phyloP scores from a whole-genome alignment of 2,888 invertebrate species.

The Dryomyza anilis region DNA sequence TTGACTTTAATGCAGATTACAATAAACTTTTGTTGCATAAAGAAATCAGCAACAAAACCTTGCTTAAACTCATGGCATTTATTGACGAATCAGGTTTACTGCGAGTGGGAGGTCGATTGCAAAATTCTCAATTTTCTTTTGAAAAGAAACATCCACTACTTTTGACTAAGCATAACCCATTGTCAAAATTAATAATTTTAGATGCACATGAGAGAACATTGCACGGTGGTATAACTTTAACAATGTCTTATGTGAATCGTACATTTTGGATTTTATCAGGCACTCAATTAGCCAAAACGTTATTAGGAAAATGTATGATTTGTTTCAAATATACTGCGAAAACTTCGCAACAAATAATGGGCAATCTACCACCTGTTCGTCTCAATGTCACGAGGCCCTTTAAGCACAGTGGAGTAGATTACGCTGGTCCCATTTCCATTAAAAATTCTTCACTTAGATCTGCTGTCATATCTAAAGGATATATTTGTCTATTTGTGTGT shows the following conservation, averaged over 20 bases:
- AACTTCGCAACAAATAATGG: constrained; percentile 35
- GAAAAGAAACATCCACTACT: constrained; percentile 29
- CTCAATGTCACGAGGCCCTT: constrained; percentile 30
- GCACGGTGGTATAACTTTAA: background rate
- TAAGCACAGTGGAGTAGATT: constrained; percentile 34
- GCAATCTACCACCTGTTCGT: constrained; percentile 19
- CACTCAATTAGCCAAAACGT: constrained; percentile 9
- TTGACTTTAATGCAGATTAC: constrained; percentile 17
- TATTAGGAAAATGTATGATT: constrained; percentile 12
- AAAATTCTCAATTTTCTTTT: constrained; percentile 23
- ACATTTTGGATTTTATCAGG: constrained; percentile 19
- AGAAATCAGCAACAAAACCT: background rate
- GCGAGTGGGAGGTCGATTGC: too few relatives aligned
- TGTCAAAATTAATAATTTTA: constrained; percentile 9
- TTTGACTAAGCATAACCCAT: constrained; percentile 18
- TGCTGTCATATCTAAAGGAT: constrained; percentile 16
- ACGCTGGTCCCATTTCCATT: constrained; percentile 29
- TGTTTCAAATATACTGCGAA: constrained; percentile 25
- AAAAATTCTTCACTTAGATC: constrained; percentile 18
- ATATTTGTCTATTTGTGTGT: constrained; percentile 26
- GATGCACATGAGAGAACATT: background rate
- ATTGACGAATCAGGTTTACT: too few relatives aligned
- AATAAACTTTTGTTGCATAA: background rate
- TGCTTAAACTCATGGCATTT: constrained; percentile 22
- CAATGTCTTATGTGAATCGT: constrained; percentile 1